Conservation (phyloP, 2,888 invertebrate species). For the Scaptomyza polygonia region DNA sequence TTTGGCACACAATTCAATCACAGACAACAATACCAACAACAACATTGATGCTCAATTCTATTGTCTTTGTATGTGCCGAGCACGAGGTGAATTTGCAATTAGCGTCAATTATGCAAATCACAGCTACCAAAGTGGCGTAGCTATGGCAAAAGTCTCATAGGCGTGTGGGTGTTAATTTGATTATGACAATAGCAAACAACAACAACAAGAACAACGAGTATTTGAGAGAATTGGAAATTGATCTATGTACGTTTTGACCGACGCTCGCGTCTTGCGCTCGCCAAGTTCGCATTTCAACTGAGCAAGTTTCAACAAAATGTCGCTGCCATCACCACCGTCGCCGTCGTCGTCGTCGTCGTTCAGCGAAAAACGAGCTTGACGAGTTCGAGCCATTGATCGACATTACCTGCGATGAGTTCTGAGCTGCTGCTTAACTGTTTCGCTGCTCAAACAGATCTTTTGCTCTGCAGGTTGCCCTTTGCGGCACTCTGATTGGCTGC, state of each 20-base stretch:
- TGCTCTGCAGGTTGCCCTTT: slow-evolving; percentile 40
- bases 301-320: slow-evolving; percentile 67
- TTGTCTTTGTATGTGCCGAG: slow-evolving; percentile 29
- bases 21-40: slow-evolving; percentile 11
- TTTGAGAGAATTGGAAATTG: slow-evolving; percentile 10
- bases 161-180: slow-evolving; percentile 82
- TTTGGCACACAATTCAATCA: slow-evolving; percentile 66
- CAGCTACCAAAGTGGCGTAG: slow-evolving; percentile 46
- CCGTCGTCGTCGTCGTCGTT: slow-evolving; percentile 48
- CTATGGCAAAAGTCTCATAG: slow-evolving; percentile 59
- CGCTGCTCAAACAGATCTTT: slow-evolving; percentile 13
- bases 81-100: slow-evolving; percentile 66
- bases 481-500: slow-evolving; percentile 39
- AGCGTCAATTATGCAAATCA: slow-evolving; percentile 78
- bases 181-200: slow-evolving; percentile 54
- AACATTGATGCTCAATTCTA: slow-evolving; percentile 40
- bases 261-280: slow-evolving; percentile 69
- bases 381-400: slow-evolving; percentile 75
- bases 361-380: slow-evolving; percentile 69
- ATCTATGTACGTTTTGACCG: slow-evolving; percentile 41
- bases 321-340: slow-evolving; percentile 30
- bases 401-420: slow-evolving; percentile 58
- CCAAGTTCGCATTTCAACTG: slow-evolving; percentile 80
- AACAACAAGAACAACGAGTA: background rate
- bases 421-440: slow-evolving; percentile 13